phyloP scores from a whole-genome alignment of 2,888 invertebrate genomes.

The Electrophaes corylata region DNA sequence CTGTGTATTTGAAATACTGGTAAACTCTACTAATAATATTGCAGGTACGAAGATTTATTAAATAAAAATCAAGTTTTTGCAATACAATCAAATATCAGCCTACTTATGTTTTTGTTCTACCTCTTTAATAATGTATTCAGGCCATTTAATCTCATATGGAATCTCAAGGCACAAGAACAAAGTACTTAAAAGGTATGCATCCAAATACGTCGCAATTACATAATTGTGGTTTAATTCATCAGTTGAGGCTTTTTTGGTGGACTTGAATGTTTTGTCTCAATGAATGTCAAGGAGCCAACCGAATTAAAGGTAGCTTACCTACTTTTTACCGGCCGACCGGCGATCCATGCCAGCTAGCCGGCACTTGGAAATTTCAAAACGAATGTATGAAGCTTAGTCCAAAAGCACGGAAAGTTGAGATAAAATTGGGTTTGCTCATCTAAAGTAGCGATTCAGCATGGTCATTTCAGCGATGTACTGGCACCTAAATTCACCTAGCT shows the following conservation, averaged over 20 bases:
- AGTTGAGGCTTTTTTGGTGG: conserved; percentile 24
- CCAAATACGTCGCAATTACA: conserved; percentile 24
- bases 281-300: conserved; percentile 18
- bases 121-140: conserved; percentile 29
- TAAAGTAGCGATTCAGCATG: too few relatives aligned
- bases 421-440: too few relatives aligned
- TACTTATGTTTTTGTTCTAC: conserved; percentile 14
- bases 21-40: too few relatives aligned
- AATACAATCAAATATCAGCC: conserved; percentile 9
- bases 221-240: conserved; percentile 35
- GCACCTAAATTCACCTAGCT: too few relatives aligned
- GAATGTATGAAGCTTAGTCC: too few relatives aligned
- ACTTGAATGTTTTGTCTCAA: conserved; percentile 18
- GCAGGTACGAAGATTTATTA: too few relatives aligned
- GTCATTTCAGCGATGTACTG: too few relatives aligned
- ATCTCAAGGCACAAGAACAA: conserved; percentile 27
- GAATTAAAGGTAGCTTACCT: not conserved
- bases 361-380: too few relatives aligned
- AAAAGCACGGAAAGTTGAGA: too few relatives aligned
- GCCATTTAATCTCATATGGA: conserved; percentile 18
- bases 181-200: conserved; percentile 20
- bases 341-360: not conserved
- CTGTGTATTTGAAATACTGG: too few relatives aligned
- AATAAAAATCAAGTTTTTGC: too few relatives aligned
- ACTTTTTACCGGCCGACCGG: conserved; percentile 13